These are phyloP conservation scores for Otis tarda DNA, from an alignment of 2,113 vertebrate genomes.

Conservation along the genomic window DNA sequence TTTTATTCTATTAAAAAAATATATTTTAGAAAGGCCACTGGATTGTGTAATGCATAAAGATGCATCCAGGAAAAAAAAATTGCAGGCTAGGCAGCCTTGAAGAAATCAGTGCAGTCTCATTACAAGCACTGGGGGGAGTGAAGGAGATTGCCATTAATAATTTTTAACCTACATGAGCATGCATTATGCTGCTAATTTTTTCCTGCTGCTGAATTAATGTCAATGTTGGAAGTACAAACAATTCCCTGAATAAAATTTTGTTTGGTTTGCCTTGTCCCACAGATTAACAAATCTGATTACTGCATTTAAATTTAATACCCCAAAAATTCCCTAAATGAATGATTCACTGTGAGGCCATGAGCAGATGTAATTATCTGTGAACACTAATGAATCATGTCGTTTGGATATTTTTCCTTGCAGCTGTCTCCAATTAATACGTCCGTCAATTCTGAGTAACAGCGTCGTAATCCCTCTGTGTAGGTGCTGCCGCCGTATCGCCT, in stretches of 20 bases:
- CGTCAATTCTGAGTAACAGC: background rate
- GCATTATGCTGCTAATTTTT: slow-evolving; percentile 10
- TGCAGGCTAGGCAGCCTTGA: background rate
- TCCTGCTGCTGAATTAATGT: slow-evolving; percentile 32
- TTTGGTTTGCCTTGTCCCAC: slow-evolving; percentile 48
- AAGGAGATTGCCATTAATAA: background rate
- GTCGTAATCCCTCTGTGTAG: background rate
- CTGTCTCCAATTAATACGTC: slow-evolving; percentile 63
- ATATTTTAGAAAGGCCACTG: background rate
- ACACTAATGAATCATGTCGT: slow-evolving; percentile 61
- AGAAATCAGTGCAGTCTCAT: background rate
- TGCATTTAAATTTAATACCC: slow-evolving; percentile 50
- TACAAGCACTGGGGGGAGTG: background rate
- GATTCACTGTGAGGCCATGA: slow-evolving; percentile 42
- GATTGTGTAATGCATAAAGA: background rate
- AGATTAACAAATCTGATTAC: slow-evolving; percentile 62
- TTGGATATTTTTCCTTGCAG: slow-evolving; percentile 38
- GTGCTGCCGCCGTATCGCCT: fast-evolving
- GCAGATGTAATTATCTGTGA: slow-evolving; percentile 66
- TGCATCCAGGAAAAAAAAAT: background rate
- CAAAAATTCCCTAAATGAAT: slow-evolving; percentile 49
- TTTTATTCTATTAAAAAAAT: background rate
- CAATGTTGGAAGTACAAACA: slow-evolving; percentile 28
- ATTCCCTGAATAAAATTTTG: background rate
- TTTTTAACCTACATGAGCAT: background rate